Evolutionary conservation across 2,888 invertebrate genomes (phyloP).

Genomic region (Troides oblongomaculatus): DNA sequence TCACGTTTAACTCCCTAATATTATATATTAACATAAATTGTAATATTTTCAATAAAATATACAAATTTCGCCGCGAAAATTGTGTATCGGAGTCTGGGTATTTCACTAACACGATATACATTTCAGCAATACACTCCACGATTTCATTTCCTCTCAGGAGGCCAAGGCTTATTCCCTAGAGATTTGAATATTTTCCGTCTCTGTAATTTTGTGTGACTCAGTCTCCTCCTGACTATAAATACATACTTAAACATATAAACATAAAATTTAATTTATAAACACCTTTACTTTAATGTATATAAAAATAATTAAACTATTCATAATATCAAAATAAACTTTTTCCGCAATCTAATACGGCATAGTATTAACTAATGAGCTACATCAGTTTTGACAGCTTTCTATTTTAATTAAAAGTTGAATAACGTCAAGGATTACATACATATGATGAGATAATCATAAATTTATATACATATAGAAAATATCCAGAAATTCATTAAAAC

Average conservation of each 20-base stretch:
- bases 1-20: no score
- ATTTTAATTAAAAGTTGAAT: no score
- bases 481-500: no score
- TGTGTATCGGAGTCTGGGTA: conserved; percentile 7
- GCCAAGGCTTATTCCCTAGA: conserved; percentile 57
- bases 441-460: no score
- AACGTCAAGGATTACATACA: no score
- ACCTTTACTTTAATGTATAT: no score
- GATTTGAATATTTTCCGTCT: conserved; percentile 59
- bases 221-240: conserved; percentile 1
- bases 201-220: conserved; percentile 23
- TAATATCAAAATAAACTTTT: neutral
- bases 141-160: conserved; percentile 70
- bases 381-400: no score
- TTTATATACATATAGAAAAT: no score
- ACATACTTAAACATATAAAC: neutral
- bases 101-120: conserved; percentile 32
- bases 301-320: neutral
- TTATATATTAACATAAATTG: neutral
- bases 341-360: no score
- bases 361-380: no score
- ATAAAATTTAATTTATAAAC: neutral
- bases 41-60: neutral
- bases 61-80: conserved; percentile 9
- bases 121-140: conserved; percentile 66